Percentiles rank a stretch among this genome's conserved stretches.
Evolutionary conservation across 2,113 vertebrate genomes (phyloP).

Genomic region (Monarcha castaneiventris): DNA sequence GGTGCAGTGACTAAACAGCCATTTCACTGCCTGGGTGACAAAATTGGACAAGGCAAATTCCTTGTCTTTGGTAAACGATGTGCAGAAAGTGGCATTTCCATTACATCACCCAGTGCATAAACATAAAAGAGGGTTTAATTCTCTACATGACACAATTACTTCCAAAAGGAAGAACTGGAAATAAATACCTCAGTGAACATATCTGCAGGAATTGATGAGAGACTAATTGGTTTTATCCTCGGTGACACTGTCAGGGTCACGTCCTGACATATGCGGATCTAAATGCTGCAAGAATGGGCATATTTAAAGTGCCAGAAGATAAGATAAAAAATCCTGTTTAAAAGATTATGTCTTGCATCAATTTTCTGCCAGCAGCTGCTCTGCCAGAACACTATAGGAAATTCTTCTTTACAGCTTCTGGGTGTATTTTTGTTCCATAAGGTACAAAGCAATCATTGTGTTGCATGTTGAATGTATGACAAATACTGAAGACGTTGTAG

Average conservation of each 20-base stretch:
- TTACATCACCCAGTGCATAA: background rate
- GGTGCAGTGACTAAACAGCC: background rate
- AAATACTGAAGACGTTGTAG: background rate
- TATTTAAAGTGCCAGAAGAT: background rate
- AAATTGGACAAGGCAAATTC: background rate
- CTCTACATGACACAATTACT: background rate
- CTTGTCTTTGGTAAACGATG: background rate
- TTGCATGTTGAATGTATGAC: background rate
- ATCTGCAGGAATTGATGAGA: background rate
- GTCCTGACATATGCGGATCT: background rate
- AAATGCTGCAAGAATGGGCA: background rate
- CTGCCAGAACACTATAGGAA: background rate
- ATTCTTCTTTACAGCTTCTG: background rate
- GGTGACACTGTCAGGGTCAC: background rate
- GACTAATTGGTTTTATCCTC: background rate
- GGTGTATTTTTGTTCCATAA: background rate
- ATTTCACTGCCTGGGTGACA: background rate
- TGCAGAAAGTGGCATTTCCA: background rate
- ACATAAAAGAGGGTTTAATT: background rate
- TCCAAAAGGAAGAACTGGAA: background rate
- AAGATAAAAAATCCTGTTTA: constrained; percentile 23
- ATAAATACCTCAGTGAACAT: background rate
- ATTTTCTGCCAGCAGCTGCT: background rate
- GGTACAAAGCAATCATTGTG: background rate
- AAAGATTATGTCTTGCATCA: background rate